Percentiles rank a stretch among this genome's conserved stretches.
These are phyloP conservation scores for Saxidomus purpurata DNA, from an alignment of 1,140 invertebrate species.

Conservation along the genomic window DNA sequence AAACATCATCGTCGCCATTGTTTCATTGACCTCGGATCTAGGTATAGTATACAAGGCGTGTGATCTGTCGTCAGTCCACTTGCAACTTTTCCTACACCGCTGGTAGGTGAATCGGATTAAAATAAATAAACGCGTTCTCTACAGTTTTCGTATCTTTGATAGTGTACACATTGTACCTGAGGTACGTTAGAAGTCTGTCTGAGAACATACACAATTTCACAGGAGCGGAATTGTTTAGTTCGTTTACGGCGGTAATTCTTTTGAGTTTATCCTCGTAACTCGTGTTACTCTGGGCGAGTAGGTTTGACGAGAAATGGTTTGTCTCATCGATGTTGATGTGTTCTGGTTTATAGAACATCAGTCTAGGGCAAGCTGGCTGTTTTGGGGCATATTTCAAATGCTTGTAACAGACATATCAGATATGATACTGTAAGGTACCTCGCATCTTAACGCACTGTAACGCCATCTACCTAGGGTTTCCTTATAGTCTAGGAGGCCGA, in stretches of 20 bases:
- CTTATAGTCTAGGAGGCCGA: too few species aligned
- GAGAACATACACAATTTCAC: slow-evolving; percentile 20
- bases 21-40: slow-evolving; percentile 28
- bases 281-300: not conserved
- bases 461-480: too few species aligned
- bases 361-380: slow-evolving; percentile 3
- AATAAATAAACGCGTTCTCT: slow-evolving; percentile 19
- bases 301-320: not conserved
- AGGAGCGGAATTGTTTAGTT: not conserved
- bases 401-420: not conserved
- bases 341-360: slow-evolving; percentile 32
- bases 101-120: not conserved
- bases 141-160: slow-evolving; percentile 7
- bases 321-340: slow-evolving; percentile 29
- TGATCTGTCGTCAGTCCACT: not conserved
- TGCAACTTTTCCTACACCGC: not conserved
- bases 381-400: slow-evolving; percentile 9
- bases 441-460: too few species aligned
- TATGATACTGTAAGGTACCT: too few species aligned
- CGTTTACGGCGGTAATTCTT: not conserved
- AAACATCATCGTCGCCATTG: slow-evolving; percentile 1
- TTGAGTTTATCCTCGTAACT: slow-evolving; percentile 21
- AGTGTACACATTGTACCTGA: slow-evolving; percentile 6
- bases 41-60: not conserved
- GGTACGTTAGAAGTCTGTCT: not conserved